These are phyloP conservation scores for Ivindomyrus marchei DNA, from an alignment of 2,113 vertebrate genomes.

Conservation along the genomic window DNA sequence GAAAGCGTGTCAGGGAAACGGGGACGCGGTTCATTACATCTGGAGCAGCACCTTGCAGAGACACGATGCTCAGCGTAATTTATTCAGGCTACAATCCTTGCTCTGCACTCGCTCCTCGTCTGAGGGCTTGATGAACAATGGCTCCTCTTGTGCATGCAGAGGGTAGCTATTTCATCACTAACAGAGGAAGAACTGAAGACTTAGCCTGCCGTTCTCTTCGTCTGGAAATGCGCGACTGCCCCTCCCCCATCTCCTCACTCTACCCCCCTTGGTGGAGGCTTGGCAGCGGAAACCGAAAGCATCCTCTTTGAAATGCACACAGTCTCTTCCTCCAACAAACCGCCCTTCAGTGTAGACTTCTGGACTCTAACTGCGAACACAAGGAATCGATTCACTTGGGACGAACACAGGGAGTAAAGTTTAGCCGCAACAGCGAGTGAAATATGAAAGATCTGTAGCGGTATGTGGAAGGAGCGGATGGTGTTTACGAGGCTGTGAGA, in stretches of 20 bases:
- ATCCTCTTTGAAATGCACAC: conserved; percentile 18
- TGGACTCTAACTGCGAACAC: background rate
- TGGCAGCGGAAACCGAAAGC: background rate
- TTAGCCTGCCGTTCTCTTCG: background rate
- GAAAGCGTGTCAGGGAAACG: background rate
- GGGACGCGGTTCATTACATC: background rate
- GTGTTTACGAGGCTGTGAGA: background rate
- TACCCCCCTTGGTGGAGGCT: background rate
- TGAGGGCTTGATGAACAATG: conserved; percentile 2
- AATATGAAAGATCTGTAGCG: background rate
- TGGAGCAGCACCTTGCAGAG: background rate
- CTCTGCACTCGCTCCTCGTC: background rate
- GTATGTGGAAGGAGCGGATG: background rate
- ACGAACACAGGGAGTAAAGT: background rate
- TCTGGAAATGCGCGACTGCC: background rate
- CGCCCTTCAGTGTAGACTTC: background rate
- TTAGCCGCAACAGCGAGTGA: background rate
- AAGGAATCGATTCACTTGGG: background rate
- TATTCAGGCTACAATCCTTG: background rate
- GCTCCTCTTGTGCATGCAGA: background rate
- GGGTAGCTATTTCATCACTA: background rate
- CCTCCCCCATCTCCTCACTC: background rate
- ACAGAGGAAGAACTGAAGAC: background rate
- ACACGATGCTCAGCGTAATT: background rate
- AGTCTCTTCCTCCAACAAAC: conserved; percentile 12